These are phyloP conservation scores for Alentia gelatinosa DNA, from an alignment of 2,888 invertebrate genomes.

Conservation along the genomic window DNA sequence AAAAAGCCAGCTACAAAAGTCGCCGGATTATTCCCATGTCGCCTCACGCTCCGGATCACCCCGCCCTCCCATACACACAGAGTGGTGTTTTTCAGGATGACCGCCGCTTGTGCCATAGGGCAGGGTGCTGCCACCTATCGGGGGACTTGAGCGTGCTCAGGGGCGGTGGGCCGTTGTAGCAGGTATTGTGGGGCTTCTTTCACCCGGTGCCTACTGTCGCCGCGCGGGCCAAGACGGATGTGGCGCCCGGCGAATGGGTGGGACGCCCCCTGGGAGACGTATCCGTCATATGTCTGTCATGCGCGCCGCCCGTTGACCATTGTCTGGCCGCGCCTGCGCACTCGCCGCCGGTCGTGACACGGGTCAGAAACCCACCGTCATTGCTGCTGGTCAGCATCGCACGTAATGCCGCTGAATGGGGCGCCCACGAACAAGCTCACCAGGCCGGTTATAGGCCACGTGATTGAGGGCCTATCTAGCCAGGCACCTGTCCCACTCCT, in stretches of 20 bases:
- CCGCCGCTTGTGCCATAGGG: too few relatives aligned
- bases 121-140: neutral
- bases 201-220: neutral
- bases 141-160: neutral
- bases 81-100: too few relatives aligned
- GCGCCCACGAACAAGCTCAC: neutral
- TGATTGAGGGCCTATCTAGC: neutral
- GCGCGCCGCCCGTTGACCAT: neutral
- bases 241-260: neutral
- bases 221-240: constrained; percentile 25
- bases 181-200: neutral
- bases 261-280: neutral
- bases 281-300: constrained; percentile 47
- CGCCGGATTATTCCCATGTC: neutral
- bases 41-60: neutral
- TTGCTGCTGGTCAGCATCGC: neutral
- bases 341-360: neutral
- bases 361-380: neutral
- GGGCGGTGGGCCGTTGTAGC: neutral
- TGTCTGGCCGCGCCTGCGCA: neutral
- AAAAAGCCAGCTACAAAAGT: neutral
- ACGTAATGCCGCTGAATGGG: neutral
- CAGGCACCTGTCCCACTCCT: neutral
- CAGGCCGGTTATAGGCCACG: neutral
- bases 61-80: too few relatives aligned